Conservation (phyloP, 2,797 vertebrate genomes). For the Ispidina picta region DNA sequence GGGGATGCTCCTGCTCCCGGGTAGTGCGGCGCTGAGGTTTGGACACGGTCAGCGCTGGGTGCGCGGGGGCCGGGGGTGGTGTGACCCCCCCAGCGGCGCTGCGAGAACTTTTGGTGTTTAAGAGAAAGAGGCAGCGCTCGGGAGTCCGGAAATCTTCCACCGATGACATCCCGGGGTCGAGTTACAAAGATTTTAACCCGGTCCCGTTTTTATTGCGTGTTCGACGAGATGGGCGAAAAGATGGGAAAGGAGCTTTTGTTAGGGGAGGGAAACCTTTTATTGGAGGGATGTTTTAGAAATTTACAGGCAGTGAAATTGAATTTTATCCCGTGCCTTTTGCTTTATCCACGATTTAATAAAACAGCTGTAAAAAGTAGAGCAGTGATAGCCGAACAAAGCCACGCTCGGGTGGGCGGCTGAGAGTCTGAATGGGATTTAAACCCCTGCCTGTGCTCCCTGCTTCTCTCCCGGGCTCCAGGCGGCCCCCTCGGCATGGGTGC, state of each 20-base stretch:
- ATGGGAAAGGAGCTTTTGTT: slow-evolving; percentile 39
- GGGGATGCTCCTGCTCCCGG: too few relatives aligned
- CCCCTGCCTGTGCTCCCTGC: not conserved
- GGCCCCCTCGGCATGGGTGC: not conserved
- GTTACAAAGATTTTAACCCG: not conserved
- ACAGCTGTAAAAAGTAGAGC: slow-evolving; percentile 30
- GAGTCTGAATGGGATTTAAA: slow-evolving; percentile 18
- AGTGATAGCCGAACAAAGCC: slow-evolving; percentile 70
- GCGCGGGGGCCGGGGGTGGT: too few relatives aligned
- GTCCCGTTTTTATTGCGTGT: not conserved
- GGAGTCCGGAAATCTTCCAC: not conserved
- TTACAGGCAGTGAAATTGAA: slow-evolving; percentile 46
- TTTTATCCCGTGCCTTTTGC: slow-evolving; percentile 62
- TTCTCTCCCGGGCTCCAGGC: not conserved
- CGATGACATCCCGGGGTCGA: not conserved
- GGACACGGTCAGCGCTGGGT: too few relatives aligned
- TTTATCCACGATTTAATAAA: slow-evolving; percentile 68
- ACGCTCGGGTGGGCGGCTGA: not conserved
- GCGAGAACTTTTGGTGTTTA: not conserved
- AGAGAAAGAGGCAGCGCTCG: not conserved
- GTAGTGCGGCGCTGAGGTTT: not conserved
- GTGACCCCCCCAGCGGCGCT: too few relatives aligned
- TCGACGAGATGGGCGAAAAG: not conserved
- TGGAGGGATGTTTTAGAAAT: slow-evolving; percentile 34
- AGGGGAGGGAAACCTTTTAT: not conserved